A percentile compares a stretch with the other conserved stretches of the same genome.
Evolutionary conservation across 92 coral and sea anemone species (phyloP).

Genomic region (Palythoa heliodiscus): DNA sequence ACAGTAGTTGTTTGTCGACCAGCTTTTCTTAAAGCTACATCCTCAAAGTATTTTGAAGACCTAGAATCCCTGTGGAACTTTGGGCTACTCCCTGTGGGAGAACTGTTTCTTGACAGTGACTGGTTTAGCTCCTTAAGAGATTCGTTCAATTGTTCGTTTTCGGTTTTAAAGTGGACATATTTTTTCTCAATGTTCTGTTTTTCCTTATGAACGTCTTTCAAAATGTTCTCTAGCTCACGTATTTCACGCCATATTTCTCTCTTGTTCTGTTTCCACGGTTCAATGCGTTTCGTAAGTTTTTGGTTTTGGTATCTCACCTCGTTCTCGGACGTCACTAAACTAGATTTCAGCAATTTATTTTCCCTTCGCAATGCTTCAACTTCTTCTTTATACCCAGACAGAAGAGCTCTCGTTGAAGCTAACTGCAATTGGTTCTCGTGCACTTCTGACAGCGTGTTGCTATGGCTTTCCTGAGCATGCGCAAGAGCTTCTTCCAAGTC

Average conservation of each 20-base stretch:
- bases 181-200: conserved; percentile 91
- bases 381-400: conserved; percentile 77
- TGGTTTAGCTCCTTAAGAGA: conserved; percentile 51
- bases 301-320: conserved; percentile 78
- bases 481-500: conserved; percentile 74
- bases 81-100: conserved; percentile 7
- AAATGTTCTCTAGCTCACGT: conserved; percentile 90
- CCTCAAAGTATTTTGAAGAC: background rate
- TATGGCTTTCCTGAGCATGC: conserved; percentile 73
- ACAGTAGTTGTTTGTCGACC: conserved; percentile 17
- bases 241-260: conserved; percentile 88
- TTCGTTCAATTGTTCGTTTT: conserved; percentile 58
- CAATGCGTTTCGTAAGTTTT: conserved; percentile 52
- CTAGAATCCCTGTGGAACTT: background rate
- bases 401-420: conserved; percentile 78
- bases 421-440: conserved; percentile 83
- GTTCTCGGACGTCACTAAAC: conserved; percentile 80
- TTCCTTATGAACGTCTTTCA: conserved; percentile 91
- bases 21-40: background rate
- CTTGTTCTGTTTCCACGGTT: conserved; percentile 82
- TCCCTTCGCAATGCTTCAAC: conserved; percentile 73
- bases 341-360: conserved; percentile 69
- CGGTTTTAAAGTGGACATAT: conserved; percentile 80
- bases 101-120: conserved; percentile 8
- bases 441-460: conserved; percentile 71